A percentile compares a stretch with the other conserved stretches of the same genome.
phyloP scores from a whole-genome alignment of 2,888 invertebrate species.

The Dasysyrphus albostriatus region DNA sequence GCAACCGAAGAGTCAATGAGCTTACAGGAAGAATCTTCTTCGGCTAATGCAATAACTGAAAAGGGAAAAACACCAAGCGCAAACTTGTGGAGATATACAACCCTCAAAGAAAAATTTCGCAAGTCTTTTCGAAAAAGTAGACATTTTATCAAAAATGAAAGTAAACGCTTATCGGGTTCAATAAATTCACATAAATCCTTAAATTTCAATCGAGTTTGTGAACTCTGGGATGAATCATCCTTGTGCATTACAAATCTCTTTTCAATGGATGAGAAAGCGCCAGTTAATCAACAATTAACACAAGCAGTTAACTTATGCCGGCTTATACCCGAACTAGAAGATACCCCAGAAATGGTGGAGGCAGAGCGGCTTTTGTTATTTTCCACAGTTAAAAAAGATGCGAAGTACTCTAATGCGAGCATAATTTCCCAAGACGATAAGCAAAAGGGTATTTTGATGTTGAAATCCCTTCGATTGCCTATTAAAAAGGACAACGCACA shows the following conservation, averaged over 20 bases:
- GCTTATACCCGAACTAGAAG: slow-evolving; percentile 83
- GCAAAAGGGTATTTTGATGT: slow-evolving; percentile 23
- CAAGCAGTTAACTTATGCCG: slow-evolving; percentile 84
- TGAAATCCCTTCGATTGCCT: slow-evolving; percentile 79
- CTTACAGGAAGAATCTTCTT: slow-evolving; percentile 44
- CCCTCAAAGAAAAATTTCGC: slow-evolving; percentile 80
- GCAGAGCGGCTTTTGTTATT: slow-evolving; percentile 84
- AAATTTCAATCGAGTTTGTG: slow-evolving; percentile 33
- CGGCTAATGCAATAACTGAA: not conserved
- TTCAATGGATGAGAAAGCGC: slow-evolving; percentile 77
- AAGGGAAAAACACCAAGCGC: slow-evolving; percentile 46
- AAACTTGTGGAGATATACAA: slow-evolving; percentile 79
- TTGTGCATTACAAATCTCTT: slow-evolving; percentile 80
- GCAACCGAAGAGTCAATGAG: slow-evolving; percentile 59
- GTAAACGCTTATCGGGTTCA: slow-evolving; percentile 78
- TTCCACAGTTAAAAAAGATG: slow-evolving; percentile 79
- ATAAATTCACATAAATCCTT: slow-evolving; percentile 67
- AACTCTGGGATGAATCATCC: slow-evolving; percentile 77
- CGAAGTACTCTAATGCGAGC: slow-evolving; percentile 36
- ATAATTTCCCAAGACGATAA: slow-evolving; percentile 69
- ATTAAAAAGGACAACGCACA: slow-evolving; percentile 79
- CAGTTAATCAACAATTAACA: slow-evolving; percentile 82
- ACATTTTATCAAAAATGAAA: slow-evolving; percentile 79
- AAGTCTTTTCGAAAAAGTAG: slow-evolving; percentile 82
- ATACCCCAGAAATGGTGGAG: slow-evolving; percentile 85